These are phyloP conservation scores for Rhysida immarginata DNA, from an alignment of 1,140 invertebrate species.

Conservation along the genomic window DNA sequence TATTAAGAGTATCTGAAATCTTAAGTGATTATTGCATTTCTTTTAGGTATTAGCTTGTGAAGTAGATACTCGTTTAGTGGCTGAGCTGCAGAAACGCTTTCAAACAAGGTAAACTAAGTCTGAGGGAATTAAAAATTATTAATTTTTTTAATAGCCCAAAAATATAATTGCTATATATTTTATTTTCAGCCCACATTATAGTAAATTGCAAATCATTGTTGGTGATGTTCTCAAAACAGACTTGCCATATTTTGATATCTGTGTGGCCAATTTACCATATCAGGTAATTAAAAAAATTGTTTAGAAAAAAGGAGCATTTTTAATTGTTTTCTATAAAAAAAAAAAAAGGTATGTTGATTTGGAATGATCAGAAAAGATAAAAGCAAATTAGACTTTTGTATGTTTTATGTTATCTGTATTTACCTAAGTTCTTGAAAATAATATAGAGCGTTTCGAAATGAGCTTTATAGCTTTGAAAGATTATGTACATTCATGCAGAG, in stretches of 20 bases:
- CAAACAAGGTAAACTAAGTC: constrained; percentile 57
- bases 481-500: too few relatives aligned
- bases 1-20: too few relatives aligned
- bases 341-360: too few relatives aligned
- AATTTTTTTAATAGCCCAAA: not conserved
- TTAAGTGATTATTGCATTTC: not conserved
- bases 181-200: constrained; percentile 43
- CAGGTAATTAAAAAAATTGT: too few relatives aligned
- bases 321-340: too few relatives aligned
- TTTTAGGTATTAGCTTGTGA: constrained; percentile 71
- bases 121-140: not conserved
- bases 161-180: not conserved
- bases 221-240: constrained; percentile 92
- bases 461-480: too few relatives aligned
- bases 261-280: constrained; percentile 98
- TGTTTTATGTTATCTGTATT: too few relatives aligned
- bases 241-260: constrained; percentile 96
- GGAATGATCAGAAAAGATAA: too few relatives aligned
- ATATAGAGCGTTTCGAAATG: too few relatives aligned
- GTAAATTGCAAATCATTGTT: constrained; percentile 81
- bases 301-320: too few relatives aligned
- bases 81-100: constrained; percentile 94
- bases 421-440: too few relatives aligned
- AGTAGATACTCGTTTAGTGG: constrained; percentile 84
- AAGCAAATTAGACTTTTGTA: too few relatives aligned